Evolutionary conservation across 2,113 vertebrate genomes (phyloP), one percentile per base, ranked within the genome.

Genomic region (Phaethon lepturus): DNA sequence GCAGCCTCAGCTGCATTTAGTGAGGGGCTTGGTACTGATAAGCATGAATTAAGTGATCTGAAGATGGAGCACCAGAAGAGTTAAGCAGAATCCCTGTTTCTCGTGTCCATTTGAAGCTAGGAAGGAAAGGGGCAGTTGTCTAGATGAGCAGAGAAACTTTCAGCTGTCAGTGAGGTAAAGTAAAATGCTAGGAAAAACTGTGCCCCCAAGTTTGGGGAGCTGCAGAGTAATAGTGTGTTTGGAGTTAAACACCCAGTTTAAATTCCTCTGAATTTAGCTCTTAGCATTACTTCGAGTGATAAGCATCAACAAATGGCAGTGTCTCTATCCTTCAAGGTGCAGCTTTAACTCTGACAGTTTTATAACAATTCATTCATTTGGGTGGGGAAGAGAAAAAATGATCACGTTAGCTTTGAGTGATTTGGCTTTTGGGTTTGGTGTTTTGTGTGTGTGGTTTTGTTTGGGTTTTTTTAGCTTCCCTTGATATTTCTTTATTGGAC

Each of bases 301-400:
- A 6, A 63, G 49, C 33, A 74, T n/a, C 24, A 35, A 68, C 19
- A 83, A 44, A 40, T 28, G 38, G 59, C 59, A 45, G 23, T 40
- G 31, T 47, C 28, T 59, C 6, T 35, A 0, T 50, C 47, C 33
- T 78, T 67, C 26, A 52, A 5, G 38, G 11, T 11, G 13, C 72
- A 17, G 9, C n/a, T 85, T 67, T 22, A 75, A 40, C 22, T 56
- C 28, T 59, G 44, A 40, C 17, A 64, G 33, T 66, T 40, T 42
- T 66, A 3, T 0, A 60, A 12, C 0, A 1, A 38, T 72, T 82
- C 26, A 44, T 6, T 56, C 3, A n/a, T 12, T 56, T 44, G 52
- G 16, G 10, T 22, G 19, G n/a, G 23, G 67, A 42, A 33, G 29
- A 52, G 67, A 63, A 69, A 44, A 60, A 64, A 50, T 58, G 47